Percentiles rank a stretch among this genome's conserved stretches.
Evolutionary conservation across 2,113 vertebrate genomes (phyloP).

Genomic region (Pelobates fuscus): DNA sequence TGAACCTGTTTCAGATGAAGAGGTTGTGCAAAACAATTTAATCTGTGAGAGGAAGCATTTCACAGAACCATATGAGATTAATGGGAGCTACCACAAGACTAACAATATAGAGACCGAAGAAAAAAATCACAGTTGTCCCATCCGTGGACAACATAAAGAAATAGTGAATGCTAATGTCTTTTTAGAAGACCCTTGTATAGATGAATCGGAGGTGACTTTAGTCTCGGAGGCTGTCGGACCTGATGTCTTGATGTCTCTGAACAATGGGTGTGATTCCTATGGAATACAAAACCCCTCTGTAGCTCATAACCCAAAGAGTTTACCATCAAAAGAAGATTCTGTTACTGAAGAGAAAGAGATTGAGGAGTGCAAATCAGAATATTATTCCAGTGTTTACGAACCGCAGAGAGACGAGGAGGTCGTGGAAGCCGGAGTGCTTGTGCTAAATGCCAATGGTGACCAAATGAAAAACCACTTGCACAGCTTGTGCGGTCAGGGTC

Average conservation of each 20-base stretch:
- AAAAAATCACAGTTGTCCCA: slow-evolving; percentile 60
- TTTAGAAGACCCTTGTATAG: slow-evolving; percentile 56
- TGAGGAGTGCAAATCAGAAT: slow-evolving; percentile 96
- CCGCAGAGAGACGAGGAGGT: slow-evolving; percentile 71
- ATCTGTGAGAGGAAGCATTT: slow-evolving; percentile 57
- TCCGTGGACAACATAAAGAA: slow-evolving; percentile 13
- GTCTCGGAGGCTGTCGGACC: slow-evolving; percentile 61
- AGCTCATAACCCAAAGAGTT: slow-evolving; percentile 76
- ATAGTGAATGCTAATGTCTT: slow-evolving; percentile 56
- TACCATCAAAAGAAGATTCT: slow-evolving; percentile 94
- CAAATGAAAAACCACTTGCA: slow-evolving; percentile 73
- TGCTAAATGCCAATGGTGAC: slow-evolving; percentile 70
- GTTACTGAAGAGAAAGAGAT: slow-evolving; percentile 98
- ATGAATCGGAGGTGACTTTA: slow-evolving; percentile 60
- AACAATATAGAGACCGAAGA: slow-evolving; percentile 61
- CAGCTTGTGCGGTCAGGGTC: slow-evolving; percentile 71
- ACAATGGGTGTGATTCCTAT: slow-evolving; percentile 78
- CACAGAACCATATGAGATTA: slow-evolving; percentile 64
- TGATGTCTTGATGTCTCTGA: slow-evolving; percentile 65
- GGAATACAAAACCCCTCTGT: slow-evolving; percentile 73
- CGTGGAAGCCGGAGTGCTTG: slow-evolving; percentile 64
- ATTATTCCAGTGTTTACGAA: slow-evolving; percentile 72
- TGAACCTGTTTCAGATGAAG: slow-evolving; percentile 48
- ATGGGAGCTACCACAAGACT: slow-evolving; percentile 67
- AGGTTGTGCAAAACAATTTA: too few species aligned